Conservation (phyloP, 1,140 invertebrate species). For the Asobara japonica region DNA sequence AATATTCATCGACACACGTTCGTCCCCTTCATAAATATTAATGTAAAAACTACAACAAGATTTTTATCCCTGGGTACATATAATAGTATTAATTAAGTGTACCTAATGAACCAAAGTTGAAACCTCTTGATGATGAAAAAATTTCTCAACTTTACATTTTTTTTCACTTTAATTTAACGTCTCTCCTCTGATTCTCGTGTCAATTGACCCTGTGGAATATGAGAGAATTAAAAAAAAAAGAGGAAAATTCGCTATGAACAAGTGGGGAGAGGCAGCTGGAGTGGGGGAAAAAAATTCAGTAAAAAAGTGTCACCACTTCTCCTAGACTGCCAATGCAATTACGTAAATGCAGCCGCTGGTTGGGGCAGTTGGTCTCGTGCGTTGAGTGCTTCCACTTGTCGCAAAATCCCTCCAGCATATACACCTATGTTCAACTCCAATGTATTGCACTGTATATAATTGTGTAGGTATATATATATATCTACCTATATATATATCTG, state of each 20-base stretch:
- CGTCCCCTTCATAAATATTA: constrained; percentile 8
- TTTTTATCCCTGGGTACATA: not conserved
- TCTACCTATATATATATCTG: no score
- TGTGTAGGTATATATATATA: not conserved
- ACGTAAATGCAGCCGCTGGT: constrained; percentile 14
- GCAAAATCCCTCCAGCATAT: not conserved
- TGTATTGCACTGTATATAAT: not conserved
- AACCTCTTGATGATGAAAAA: not conserved
- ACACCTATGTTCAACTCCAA: not conserved
- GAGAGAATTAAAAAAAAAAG: not conserved
- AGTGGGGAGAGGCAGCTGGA: no score
- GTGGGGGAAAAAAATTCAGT: not conserved
- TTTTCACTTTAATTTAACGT: not conserved
- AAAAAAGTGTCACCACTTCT: constrained; percentile 8
- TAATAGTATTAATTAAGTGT: constrained; percentile 7
- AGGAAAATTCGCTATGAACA: no score
- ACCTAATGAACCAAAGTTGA: constrained; percentile 4
- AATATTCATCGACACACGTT: constrained; percentile 18
- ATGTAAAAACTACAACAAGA: not conserved
- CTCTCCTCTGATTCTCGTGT: not conserved
- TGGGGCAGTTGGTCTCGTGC: constrained; percentile 17
- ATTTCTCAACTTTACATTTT: not conserved
- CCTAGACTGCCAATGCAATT: constrained; percentile 13
- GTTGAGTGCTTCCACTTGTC: constrained; percentile 16
- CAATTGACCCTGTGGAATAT: not conserved